These are phyloP conservation scores for Andrena praecox DNA, from an alignment of 2,888 invertebrate species.

Conservation along the genomic window DNA sequence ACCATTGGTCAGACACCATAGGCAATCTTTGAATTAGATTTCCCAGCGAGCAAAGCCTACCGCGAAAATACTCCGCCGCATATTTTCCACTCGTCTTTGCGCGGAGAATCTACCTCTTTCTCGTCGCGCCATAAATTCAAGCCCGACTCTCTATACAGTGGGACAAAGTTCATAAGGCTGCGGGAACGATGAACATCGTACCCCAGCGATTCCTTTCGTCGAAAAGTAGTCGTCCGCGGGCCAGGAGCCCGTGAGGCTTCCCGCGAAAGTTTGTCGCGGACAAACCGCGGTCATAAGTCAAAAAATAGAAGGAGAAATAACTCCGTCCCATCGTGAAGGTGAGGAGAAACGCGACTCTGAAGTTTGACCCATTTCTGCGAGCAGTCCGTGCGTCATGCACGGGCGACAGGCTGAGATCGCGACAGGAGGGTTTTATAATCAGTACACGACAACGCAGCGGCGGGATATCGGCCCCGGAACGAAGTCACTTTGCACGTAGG, in stretches of 20 bases:
- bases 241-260: not conserved
- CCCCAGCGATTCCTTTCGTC: not conserved
- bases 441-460: constrained; percentile 20
- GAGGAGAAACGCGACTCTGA: not conserved
- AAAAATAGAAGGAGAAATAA: constrained; percentile 9
- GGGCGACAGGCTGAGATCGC: constrained; percentile 22
- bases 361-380: constrained; percentile 28
- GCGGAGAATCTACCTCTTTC: not conserved
- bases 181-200: too few species aligned
- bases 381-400: not conserved
- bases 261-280: not conserved
- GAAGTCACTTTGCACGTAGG: constrained; percentile 33
- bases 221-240: not conserved
- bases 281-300: not conserved
- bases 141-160: too few species aligned
- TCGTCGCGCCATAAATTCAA: too few species aligned
- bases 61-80: not conserved
- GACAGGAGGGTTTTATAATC: constrained; percentile 54
- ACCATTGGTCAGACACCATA: not conserved
- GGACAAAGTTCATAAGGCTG: too few species aligned
- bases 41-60: not conserved
- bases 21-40: not conserved
- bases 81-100: not conserved
- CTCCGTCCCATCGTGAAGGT: constrained; percentile 1
- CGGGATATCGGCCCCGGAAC: constrained; percentile 22